Base-by-base conservation (phyloP, 2,113 vertebrate genomes). In the Entelurus aequoreus region DNA sequence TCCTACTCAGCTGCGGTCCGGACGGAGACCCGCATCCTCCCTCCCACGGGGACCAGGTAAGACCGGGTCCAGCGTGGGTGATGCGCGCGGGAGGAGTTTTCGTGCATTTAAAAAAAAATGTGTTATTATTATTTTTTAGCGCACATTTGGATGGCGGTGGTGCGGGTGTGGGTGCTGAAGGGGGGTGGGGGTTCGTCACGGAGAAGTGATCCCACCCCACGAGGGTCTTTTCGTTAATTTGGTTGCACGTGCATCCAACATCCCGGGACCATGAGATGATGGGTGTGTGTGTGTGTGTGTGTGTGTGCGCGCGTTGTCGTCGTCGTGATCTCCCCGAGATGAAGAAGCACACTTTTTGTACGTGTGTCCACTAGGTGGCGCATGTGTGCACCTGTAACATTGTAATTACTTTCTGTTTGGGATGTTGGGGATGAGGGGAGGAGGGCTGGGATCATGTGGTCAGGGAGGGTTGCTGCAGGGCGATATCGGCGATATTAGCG, bases 1-100 rank as follows among this genome's bases (percentile, higher is more conserved):
- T 83, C 73, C 66, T 66, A 77, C 58, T 66, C 73, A 63, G 82
- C 78, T 65, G 78, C 82, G 68, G 74, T 80, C 58, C 79, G 77
- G 75, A 67, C 75, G 75, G 66, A 65, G 69, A 77, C 61, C 50
- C 50, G 13, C 49, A 28, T 60, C 54, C 49, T 67, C 54, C 65
- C 64, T 48, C 63, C 69, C 55, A 42, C 16, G 35, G 40, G 12
- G 10, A 44, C 10, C 3, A 47, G 19, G 46, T 53, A 66, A 35
- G 49, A 75, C 40, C 44, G 36, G 54, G 63, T 21, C 55, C 11
- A 1, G 11, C 12, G 42, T 12, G 42, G 42, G 42, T 8, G 42
- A 44, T 44, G 42, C 4, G 42, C 40, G 40, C 40, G 40, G 3
- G 8, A 42, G 40, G 40, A 42, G 40, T 42, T 42, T 42, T 42